These are phyloP conservation scores for Nothobranchius furzeri DNA, from an alignment of 2,113 vertebrate genomes.

Conservation along the genomic window DNA sequence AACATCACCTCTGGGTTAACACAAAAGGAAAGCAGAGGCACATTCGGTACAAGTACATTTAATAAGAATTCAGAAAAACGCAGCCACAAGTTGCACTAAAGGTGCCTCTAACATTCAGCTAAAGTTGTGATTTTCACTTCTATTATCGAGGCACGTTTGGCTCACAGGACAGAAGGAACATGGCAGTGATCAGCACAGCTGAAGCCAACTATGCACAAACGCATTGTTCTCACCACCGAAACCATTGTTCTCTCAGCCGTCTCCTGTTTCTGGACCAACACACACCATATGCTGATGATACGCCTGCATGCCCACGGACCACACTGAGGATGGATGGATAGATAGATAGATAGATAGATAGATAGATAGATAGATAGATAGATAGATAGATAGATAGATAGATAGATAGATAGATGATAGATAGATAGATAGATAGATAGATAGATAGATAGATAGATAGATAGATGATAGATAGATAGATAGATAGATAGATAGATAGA, in stretches of 20 bases:
- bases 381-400: no score
- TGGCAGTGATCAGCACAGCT: constrained; percentile 37
- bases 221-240: constrained; percentile 50
- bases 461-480: no score
- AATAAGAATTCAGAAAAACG: not conserved
- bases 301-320: constrained; percentile 47
- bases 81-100: not conserved
- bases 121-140: constrained; percentile 28
- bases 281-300: constrained; percentile 64
- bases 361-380: constrained; percentile 6
- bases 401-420: no score
- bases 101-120: constrained; percentile 1
- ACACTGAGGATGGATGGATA: not conserved
- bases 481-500: no score
- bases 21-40: not conserved
- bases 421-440: no score
- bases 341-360: constrained; percentile 6
- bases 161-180: constrained; percentile 25
- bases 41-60: not conserved
- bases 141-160: constrained; percentile 39
- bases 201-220: constrained; percentile 34
- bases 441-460: no score
- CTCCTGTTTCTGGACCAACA: constrained; percentile 43
- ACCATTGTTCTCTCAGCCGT: constrained; percentile 43
- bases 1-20: not conserved